phyloP scores from a whole-genome alignment of 2,888 invertebrate species.

The Strigamia crassipes region DNA sequence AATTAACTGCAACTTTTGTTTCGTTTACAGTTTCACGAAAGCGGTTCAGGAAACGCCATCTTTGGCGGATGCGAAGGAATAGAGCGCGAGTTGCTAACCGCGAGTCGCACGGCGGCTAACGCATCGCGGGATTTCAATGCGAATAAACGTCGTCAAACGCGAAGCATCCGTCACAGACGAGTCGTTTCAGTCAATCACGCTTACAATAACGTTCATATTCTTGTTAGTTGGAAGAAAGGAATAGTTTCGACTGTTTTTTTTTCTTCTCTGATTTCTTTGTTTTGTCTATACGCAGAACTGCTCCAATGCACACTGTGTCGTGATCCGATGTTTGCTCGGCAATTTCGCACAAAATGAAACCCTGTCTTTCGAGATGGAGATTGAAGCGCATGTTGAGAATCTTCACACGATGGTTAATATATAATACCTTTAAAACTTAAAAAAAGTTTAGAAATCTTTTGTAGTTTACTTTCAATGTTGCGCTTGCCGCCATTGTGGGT shows the following conservation, averaged over 20 bases:
- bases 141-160: background rate
- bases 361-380: background rate
- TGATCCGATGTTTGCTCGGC: background rate
- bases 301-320: background rate
- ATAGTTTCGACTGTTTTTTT: background rate
- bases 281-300: background rate
- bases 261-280: background rate
- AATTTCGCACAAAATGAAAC: background rate
- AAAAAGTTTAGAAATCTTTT: too few species aligned
- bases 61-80: background rate
- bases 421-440: too few species aligned
- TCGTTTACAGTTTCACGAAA: background rate
- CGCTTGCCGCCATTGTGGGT: background rate
- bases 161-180: background rate
- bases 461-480: background rate
- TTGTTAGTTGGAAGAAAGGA: background rate
- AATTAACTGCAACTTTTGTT: background rate
- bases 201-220: background rate
- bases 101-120: background rate
- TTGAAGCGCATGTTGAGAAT: background rate
- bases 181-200: background rate
- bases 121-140: background rate
- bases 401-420: background rate
- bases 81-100: background rate
- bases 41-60: background rate